Evolutionary conservation across 2,888 invertebrate genomes (phyloP).

Genomic region (Yponomeuta cagnagella): DNA sequence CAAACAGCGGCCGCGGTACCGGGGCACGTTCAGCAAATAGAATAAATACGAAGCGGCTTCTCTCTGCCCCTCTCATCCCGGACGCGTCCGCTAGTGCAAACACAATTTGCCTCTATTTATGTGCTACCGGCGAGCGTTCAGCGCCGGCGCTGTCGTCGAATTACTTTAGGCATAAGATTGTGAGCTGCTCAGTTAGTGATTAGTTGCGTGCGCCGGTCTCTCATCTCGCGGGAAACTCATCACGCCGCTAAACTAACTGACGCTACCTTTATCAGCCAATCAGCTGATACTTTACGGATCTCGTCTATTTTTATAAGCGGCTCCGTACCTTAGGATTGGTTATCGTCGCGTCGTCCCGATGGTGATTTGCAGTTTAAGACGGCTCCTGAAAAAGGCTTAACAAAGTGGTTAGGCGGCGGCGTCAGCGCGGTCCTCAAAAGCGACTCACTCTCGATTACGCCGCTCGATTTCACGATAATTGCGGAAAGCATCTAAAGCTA

Average conservation of each 20-base stretch:
- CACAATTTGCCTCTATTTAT: constrained; percentile 65
- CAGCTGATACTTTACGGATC: background rate
- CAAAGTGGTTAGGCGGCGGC: constrained; percentile 38
- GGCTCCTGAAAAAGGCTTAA: constrained; percentile 43
- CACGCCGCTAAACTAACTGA: constrained; percentile 6
- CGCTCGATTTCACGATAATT: constrained; percentile 54
- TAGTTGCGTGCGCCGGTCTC: constrained; percentile 14
- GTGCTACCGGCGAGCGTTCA: constrained; percentile 35
- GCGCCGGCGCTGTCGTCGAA: constrained; percentile 29
- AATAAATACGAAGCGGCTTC: constrained; percentile 60
- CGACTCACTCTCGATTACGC: constrained; percentile 33
- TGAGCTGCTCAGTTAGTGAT: constrained; percentile 29
- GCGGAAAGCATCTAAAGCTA: constrained; percentile 50
- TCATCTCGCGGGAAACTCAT: constrained; percentile 10
- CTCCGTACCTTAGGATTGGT: background rate
- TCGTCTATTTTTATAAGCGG: constrained; percentile 5
- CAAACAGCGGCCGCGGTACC: constrained; percentile 61
- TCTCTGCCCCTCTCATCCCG: constrained; percentile 35
- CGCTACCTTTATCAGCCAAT: constrained; percentile 8
- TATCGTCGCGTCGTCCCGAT: constrained; percentile 27
- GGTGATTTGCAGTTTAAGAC: constrained; percentile 46
- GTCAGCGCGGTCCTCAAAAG: constrained; percentile 30
- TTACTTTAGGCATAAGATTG: constrained; percentile 34
- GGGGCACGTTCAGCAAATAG: constrained; percentile 71
- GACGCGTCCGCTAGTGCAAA: constrained; percentile 51